Percentiles rank a stretch among this genome's conserved stretches.
These are phyloP conservation scores for Thunnus albacares DNA, from an alignment of 2,797 vertebrate genomes.

Conservation along the genomic window DNA sequence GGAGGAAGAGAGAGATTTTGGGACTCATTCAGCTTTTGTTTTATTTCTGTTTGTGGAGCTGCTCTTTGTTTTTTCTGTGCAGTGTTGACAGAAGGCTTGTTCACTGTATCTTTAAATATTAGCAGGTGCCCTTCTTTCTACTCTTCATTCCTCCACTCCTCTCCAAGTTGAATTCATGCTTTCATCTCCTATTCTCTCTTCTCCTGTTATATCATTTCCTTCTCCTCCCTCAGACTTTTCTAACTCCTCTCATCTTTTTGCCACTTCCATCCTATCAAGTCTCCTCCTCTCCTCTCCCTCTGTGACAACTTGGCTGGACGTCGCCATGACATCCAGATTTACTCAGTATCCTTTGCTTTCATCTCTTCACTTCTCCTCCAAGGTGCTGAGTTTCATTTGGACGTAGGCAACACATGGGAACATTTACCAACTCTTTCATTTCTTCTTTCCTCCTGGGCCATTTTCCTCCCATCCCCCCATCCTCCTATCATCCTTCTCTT, in stretches of 20 bases:
- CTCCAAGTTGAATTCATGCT: not conserved
- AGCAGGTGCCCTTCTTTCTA: constrained; percentile 1
- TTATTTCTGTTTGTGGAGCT: constrained; percentile 51
- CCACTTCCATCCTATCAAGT: not conserved
- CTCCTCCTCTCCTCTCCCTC: not conserved
- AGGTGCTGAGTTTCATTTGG: constrained; percentile 21
- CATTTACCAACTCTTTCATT: constrained; percentile 42
- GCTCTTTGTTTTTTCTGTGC: constrained; percentile 41
- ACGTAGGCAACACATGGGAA: constrained; percentile 50
- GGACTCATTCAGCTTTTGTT: constrained; percentile 56
- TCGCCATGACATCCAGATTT: constrained; percentile 1
- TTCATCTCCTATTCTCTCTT: constrained; percentile 4
- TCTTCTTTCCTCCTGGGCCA: constrained; percentile 2
- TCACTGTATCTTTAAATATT: constrained; percentile 44
- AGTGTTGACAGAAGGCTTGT: constrained; percentile 30
- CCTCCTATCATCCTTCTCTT: constrained; percentile 21
- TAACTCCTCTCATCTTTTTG: not conserved
- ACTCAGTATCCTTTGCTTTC: constrained; percentile 33
- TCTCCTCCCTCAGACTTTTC: not conserved
- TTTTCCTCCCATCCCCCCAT: not conserved
- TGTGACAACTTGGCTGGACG: not conserved
- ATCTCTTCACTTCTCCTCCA: constrained; percentile 31
- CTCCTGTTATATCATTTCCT: not conserved
- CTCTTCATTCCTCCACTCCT: not conserved
- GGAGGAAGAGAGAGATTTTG: constrained; percentile 49